Evolutionary conservation across 2,888 invertebrate genomes (phyloP).

Genomic region (Tanypteryx hageni): DNA sequence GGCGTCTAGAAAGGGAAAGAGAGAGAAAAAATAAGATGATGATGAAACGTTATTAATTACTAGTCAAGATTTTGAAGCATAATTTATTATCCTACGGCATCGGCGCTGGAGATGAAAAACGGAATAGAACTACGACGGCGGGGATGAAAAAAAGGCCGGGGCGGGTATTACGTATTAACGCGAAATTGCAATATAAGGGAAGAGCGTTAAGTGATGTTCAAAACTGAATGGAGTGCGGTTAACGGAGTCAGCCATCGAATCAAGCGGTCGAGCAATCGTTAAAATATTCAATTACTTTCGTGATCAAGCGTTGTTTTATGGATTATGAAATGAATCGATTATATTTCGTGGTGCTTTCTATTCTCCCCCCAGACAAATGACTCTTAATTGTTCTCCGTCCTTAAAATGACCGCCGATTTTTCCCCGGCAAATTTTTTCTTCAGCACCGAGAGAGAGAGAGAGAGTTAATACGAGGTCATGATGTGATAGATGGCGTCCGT

Average conservation of each 20-base stretch:
- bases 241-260: neutral
- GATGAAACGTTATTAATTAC: slow-evolving; percentile 56
- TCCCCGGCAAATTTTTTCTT: neutral
- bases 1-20: slow-evolving; percentile 20
- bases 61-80: slow-evolving; percentile 46
- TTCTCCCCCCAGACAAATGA: neutral
- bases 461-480: neutral
- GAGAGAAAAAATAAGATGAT: slow-evolving; percentile 38
- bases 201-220: neutral
- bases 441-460: neutral
- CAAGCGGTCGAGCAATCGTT: neutral
- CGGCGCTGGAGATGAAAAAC: neutral
- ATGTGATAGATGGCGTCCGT: neutral
- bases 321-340: no score
- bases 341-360: no score
- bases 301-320: no score
- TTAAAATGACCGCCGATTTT: neutral
- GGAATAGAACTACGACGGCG: neutral
- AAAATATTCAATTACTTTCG: no score
- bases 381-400: neutral
- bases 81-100: slow-evolving; percentile 37
- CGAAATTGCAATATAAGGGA: neutral
- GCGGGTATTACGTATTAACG: neutral
- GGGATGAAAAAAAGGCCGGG: neutral
- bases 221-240: neutral